These are phyloP conservation scores for Helicolenus hilgendorfi DNA, from an alignment of 2,797 vertebrate genomes.

Conservation along the genomic window DNA sequence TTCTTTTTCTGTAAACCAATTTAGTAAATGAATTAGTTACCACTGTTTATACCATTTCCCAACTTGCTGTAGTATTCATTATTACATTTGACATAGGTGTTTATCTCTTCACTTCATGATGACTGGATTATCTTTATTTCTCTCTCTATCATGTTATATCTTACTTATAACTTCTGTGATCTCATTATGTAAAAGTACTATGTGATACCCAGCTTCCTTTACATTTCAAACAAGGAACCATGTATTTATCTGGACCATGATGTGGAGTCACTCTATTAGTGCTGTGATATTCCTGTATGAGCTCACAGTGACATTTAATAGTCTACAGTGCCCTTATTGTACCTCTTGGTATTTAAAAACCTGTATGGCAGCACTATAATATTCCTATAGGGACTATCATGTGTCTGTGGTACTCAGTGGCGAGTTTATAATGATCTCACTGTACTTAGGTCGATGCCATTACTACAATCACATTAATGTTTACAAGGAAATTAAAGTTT, in stretches of 20 bases:
- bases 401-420: constrained; percentile 4
- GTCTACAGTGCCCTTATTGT: constrained; percentile 8
- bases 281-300: not conserved
- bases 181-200: not conserved
- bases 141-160: not conserved
- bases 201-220: not conserved
- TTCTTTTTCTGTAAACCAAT: not conserved
- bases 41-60: not conserved
- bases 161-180: not conserved
- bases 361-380: not conserved
- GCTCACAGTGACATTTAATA: not conserved
- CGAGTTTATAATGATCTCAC: constrained; percentile 15
- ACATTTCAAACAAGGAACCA: not conserved
- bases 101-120: not conserved
- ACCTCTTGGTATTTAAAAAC: constrained; percentile 5
- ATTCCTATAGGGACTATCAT: constrained; percentile 23
- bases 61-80: not conserved
- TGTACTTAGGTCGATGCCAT: not conserved
- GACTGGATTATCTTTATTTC: not conserved
- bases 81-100: not conserved
- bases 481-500: constrained; percentile 3
- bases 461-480: not conserved
- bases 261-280: not conserved
- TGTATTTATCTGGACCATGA: not conserved
- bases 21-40: not conserved